These are phyloP conservation scores for Ptychobarbus kaznakovi DNA, from an alignment of 2,797 vertebrate genomes.

Conservation along the genomic window DNA sequence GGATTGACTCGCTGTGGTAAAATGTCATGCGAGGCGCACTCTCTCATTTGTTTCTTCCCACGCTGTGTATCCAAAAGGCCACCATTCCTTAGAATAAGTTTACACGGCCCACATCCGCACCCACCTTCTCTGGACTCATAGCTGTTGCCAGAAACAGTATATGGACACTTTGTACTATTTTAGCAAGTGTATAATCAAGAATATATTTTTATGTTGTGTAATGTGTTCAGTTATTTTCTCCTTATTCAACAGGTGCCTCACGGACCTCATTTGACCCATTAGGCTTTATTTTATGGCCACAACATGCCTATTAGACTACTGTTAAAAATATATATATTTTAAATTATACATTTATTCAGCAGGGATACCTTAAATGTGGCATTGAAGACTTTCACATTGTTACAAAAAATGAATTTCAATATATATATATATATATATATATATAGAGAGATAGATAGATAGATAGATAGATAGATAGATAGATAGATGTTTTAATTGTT, in stretches of 20 bases:
- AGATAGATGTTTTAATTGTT: neutral
- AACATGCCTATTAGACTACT: neutral
- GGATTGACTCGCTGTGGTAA: slow-evolving; percentile 61
- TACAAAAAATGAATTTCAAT: too few relatives aligned
- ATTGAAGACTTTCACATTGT: too few relatives aligned
- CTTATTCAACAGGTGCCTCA: neutral
- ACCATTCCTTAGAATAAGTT: slow-evolving; percentile 64
- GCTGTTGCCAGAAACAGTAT: slow-evolving; percentile 1
- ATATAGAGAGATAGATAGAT: too few relatives aligned
- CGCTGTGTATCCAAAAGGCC: slow-evolving; percentile 63
- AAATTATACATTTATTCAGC: neutral
- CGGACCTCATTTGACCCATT: neutral
- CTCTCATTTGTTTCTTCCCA: slow-evolving; percentile 44
- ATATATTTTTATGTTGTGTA: neutral
- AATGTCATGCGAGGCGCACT: slow-evolving; percentile 71
- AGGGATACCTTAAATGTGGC: neutral
- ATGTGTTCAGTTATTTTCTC: neutral
- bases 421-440: too few relatives aligned
- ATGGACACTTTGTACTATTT: neutral
- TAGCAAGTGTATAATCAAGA: neutral
- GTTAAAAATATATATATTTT: neutral
- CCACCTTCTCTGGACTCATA: slow-evolving; percentile 45
- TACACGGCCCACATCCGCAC: slow-evolving; percentile 57
- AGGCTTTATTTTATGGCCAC: too few relatives aligned
- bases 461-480: too few relatives aligned